Conservation (phyloP, 2,797 vertebrate genomes). For the Sebastes elongatus region DNA sequence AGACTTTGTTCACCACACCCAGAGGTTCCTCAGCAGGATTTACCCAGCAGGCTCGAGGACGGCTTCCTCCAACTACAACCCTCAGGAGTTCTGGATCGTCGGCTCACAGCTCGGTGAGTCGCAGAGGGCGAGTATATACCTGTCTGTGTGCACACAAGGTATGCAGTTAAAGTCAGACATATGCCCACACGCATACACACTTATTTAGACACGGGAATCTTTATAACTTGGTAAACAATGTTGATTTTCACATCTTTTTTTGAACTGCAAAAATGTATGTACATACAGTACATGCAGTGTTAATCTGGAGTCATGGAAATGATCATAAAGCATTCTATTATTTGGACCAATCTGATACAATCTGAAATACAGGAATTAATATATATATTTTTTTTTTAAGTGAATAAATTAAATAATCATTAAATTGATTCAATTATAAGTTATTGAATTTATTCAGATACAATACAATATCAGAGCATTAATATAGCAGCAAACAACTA, state of each 20-base stretch:
- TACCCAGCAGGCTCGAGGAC: constrained; percentile 86
- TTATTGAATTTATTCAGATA: neutral
- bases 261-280: neutral
- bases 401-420: neutral
- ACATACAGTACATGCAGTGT: neutral
- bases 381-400: too few species aligned
- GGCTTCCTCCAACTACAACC: constrained; percentile 89
- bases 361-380: neutral
- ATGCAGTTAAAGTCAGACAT: neutral
- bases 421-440: neutral
- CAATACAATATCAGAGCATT: neutral
- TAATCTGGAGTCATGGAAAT: neutral
- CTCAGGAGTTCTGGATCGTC: constrained; percentile 91
- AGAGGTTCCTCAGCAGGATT: constrained; percentile 88
- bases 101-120: constrained; percentile 91
- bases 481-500: neutral
- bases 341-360: neutral
- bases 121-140: neutral
- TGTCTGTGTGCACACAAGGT: neutral
- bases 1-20: constrained; percentile 86
- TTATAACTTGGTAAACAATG: neutral
- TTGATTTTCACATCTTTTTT: neutral
- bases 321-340: too few species aligned
- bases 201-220: neutral
- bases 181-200: neutral